Evolutionary conservation across 1,140 invertebrate species (phyloP).

Genomic region (Papilio dardanus): DNA sequence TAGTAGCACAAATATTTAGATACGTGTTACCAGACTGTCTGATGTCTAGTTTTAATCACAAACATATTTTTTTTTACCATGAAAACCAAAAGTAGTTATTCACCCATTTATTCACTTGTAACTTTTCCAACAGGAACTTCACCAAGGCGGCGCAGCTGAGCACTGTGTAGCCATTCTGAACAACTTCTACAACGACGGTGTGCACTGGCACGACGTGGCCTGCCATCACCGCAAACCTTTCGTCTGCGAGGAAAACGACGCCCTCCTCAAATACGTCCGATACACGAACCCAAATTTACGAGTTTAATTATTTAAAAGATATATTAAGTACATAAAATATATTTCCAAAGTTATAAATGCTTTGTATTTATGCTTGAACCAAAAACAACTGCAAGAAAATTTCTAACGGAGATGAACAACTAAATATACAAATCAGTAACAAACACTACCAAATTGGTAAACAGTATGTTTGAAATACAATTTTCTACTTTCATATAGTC

Average conservation of each 20-base stretch:
- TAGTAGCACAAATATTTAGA: not conserved
- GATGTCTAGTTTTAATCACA: not conserved
- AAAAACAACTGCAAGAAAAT: not conserved
- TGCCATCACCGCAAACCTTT: slow-evolving; percentile 93
- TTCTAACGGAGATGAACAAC: not conserved
- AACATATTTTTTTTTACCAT: too few species aligned
- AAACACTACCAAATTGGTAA: slow-evolving; percentile 1
- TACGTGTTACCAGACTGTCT: not conserved
- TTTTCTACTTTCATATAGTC: slow-evolving; percentile 53
- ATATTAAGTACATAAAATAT: not conserved
- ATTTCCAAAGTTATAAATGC: not conserved
- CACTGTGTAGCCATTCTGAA: slow-evolving; percentile 91
- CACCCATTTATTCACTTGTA: not conserved
- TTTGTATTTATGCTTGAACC: not conserved
- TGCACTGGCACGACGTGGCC: slow-evolving; percentile 94
- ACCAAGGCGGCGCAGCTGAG: slow-evolving; percentile 90
- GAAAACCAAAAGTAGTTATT: too few species aligned
- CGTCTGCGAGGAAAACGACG: slow-evolving; percentile 92
- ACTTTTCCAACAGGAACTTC: slow-evolving; percentile 82
- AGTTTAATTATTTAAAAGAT: slow-evolving; percentile 77
- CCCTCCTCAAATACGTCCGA: slow-evolving; percentile 90
- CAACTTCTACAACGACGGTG: slow-evolving; percentile 93
- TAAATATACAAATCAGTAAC: not conserved
- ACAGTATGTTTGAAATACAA: not conserved
- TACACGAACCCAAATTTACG: slow-evolving; percentile 89